These are phyloP conservation scores for Cryptocephalus moraei DNA, from an alignment of 2,888 invertebrate genomes.

Conservation along the genomic window DNA sequence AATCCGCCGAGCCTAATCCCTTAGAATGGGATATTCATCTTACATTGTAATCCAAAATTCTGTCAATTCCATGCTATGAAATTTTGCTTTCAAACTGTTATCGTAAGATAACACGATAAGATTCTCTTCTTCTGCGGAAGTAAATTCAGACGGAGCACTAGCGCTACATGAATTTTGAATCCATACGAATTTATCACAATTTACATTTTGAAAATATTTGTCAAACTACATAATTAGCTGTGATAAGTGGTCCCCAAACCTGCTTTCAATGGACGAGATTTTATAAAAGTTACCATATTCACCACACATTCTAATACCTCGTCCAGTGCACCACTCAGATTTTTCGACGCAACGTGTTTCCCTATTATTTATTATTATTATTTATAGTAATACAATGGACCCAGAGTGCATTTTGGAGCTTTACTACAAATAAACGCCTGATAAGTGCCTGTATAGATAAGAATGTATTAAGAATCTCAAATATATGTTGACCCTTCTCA, in stretches of 20 bases:
- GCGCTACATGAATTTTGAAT: conserved; percentile 6
- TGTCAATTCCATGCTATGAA: no score
- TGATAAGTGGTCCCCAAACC: no score
- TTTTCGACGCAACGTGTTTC: conserved; percentile 5
- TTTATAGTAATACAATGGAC: conserved; percentile 13
- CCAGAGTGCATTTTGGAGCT: conserved; percentile 10
- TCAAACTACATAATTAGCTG: no score
- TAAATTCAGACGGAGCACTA: no score
- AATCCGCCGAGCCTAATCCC: conserved; percentile 1
- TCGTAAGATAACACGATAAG: no score
- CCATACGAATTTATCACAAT: no score
- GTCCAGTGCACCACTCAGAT: conserved; percentile 2
- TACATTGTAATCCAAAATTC: conserved; percentile 11
- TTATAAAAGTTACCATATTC: conserved; percentile 6
- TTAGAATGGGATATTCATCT: conserved; percentile 8
- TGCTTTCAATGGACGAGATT: conserved; percentile 8
- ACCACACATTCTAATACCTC: conserved; percentile 5
- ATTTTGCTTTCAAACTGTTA: no score
- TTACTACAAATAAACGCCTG: conserved; percentile 7
- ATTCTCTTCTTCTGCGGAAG: no score
- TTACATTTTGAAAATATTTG: no score
- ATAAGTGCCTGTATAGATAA: conserved; percentile 11
- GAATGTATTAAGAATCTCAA: conserved; percentile 14
- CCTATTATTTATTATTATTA: no score
- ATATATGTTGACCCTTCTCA: conserved; percentile 7